Base-by-base conservation (phyloP, 2,888 invertebrate species). In the Lutraria lutraria region DNA sequence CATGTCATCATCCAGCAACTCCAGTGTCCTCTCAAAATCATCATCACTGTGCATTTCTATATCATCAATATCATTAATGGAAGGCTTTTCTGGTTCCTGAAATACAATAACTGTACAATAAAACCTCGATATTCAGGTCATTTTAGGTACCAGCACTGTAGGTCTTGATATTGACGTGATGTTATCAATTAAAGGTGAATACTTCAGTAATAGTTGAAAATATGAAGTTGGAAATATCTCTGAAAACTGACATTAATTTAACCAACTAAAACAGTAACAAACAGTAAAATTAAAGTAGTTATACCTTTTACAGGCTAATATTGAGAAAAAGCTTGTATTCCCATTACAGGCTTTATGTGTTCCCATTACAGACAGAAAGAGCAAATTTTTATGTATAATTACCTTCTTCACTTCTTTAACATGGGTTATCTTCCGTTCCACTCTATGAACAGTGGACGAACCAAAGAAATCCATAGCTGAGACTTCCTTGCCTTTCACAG, bases 11-110 rank as follows among this genome's bases (percentile, higher is more conserved):
- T 98, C 98, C 89, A 98, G 96, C 95, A 98, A 97, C 90, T 97
- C 95, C 25, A 98, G 96, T 29, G 98, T 98, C 93, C 97, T 97
- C 94, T 98, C 98, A 96, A 98, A 98, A 88, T 98, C 97, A 54
- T 98, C 97, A 97, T 98, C 97, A 94, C 97, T 97, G 95, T 98
- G 98, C 93, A 97, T 97, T 53, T 97, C 97, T 88, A 93, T 82
- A 86, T 95, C 95, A 86, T 91, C 93, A 29, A 86, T 81, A 79
- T 76, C 31, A 21, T 3, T 16, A 25, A 6, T 43, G 0, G 6
- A 34, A 21, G 21, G 1, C 43, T 56, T 85, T 25, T 72, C 72
- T 43, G 56, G 76, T 52, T 79, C 80, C 81, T 56, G n/a, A n/a
- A 63, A 29, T 16, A 29, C 1, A 29, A 29, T 72, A 29, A 72